A percentile compares a stretch with the other conserved stretches of the same genome.
Evolutionary conservation across 2,888 invertebrate species (phyloP).

Genomic region (Meandrusa payeni): DNA sequence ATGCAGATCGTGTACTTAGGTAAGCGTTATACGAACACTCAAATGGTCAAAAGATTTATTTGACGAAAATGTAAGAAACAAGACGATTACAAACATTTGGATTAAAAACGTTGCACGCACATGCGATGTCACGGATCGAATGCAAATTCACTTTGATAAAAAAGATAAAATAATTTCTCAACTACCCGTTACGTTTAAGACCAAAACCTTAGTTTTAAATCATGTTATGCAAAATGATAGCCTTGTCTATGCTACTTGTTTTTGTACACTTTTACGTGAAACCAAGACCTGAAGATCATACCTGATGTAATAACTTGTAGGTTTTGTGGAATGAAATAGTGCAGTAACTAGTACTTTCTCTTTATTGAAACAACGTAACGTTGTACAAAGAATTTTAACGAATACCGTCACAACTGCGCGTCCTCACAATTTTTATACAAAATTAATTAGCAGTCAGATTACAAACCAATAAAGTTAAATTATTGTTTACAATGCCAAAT

Average conservation of each 20-base stretch:
- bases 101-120: slow-evolving; percentile 22
- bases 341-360: too few relatives aligned
- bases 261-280: not conserved
- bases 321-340: too few relatives aligned
- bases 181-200: slow-evolving; percentile 15
- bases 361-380: too few relatives aligned
- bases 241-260: slow-evolving; percentile 7
- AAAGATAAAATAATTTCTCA: slow-evolving; percentile 25
- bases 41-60: slow-evolving; percentile 25
- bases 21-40: slow-evolving; percentile 25
- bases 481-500: too few relatives aligned
- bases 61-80: slow-evolving; percentile 18
- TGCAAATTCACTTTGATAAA: slow-evolving; percentile 23
- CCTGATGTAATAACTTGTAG: too few relatives aligned
- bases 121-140: slow-evolving; percentile 22
- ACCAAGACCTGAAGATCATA: too few relatives aligned
- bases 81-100: slow-evolving; percentile 20
- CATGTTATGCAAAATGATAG: slow-evolving; percentile 7
- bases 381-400: too few relatives aligned
- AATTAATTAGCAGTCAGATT: too few relatives aligned
- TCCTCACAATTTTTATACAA: too few relatives aligned
- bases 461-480: too few relatives aligned
- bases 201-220: slow-evolving; percentile 9
- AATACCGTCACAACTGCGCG: too few relatives aligned
- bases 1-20: slow-evolving; percentile 20